Conservation (phyloP, 2,113 vertebrate species). For the Raphicerus campestris region DNA sequence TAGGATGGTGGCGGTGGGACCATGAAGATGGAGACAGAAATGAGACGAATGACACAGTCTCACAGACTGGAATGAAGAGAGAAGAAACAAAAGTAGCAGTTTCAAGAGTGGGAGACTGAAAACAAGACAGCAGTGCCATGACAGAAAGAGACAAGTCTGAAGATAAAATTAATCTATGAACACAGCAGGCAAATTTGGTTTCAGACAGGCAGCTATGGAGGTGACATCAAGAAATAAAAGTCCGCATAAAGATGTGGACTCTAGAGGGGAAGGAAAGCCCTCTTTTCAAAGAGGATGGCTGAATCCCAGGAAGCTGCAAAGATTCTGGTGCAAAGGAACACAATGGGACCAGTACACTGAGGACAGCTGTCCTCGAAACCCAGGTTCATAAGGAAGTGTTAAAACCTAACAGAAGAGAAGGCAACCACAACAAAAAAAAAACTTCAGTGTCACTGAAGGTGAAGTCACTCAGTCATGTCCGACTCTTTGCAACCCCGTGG, state of each 20-base stretch:
- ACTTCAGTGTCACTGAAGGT: no score
- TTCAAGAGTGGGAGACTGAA: neutral
- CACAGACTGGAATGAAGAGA: neutral
- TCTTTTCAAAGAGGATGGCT: neutral
- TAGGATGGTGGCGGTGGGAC: neutral
- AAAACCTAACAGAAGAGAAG: neutral
- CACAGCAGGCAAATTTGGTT: neutral
- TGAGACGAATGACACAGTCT: neutral
- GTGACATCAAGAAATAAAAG: neutral
- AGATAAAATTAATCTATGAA: neutral
- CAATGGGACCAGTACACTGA: neutral
- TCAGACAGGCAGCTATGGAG: neutral
- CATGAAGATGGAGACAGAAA: neutral
- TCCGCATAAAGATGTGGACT: neutral
- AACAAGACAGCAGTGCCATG: neutral
- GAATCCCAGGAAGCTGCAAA: neutral
- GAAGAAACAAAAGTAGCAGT: neutral
- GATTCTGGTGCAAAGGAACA: slow-evolving; percentile 9
- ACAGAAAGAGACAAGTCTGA: neutral
- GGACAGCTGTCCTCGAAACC: neutral
- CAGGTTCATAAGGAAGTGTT: neutral
- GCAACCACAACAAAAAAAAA: neutral
- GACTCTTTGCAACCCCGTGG: neutral
- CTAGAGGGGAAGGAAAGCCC: neutral
- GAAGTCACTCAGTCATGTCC: neutral